Evolutionary conservation across 2,797 vertebrate species (phyloP).

Genomic region (Nyctalus aviator): DNA sequence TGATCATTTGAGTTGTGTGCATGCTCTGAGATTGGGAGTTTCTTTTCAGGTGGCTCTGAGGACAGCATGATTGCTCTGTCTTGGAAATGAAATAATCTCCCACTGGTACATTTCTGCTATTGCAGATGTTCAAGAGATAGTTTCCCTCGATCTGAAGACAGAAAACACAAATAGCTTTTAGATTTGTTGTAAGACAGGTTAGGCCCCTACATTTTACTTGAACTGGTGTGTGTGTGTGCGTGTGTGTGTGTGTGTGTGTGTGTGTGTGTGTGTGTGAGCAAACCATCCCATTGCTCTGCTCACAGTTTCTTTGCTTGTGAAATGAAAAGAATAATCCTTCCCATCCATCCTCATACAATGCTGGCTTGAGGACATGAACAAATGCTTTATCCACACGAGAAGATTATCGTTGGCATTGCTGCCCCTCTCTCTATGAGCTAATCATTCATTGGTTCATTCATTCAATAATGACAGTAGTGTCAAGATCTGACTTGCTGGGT

Average conservation of each 20-base stretch:
- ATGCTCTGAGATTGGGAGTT: neutral
- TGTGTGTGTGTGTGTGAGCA: neutral
- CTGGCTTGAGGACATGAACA: neutral
- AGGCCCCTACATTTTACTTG: neutral
- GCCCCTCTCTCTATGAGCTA: neutral
- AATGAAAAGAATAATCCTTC: conserved; percentile 7
- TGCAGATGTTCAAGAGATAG: neutral
- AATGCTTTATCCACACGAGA: neutral
- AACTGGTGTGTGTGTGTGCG: neutral
- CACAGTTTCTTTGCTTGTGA: neutral
- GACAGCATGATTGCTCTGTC: neutral
- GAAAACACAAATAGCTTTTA: conserved; percentile 37
- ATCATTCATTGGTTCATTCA: neutral
- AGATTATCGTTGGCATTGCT: neutral
- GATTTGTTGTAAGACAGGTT: conserved; percentile 37
- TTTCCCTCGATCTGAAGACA: conserved; percentile 10
- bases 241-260: neutral
- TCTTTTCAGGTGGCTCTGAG: neutral
- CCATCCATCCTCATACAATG: neutral
- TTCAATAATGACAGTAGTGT: neutral
- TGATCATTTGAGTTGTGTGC: neutral
- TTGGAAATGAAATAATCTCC: conserved; percentile 40
- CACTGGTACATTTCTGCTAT: neutral
- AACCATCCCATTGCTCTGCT: too few relatives aligned
- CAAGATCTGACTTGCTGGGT: neutral